Evolutionary conservation across 2,797 vertebrate species (phyloP), one percentile per base, ranked within the genome.

Genomic region (Carduelis carduelis): DNA sequence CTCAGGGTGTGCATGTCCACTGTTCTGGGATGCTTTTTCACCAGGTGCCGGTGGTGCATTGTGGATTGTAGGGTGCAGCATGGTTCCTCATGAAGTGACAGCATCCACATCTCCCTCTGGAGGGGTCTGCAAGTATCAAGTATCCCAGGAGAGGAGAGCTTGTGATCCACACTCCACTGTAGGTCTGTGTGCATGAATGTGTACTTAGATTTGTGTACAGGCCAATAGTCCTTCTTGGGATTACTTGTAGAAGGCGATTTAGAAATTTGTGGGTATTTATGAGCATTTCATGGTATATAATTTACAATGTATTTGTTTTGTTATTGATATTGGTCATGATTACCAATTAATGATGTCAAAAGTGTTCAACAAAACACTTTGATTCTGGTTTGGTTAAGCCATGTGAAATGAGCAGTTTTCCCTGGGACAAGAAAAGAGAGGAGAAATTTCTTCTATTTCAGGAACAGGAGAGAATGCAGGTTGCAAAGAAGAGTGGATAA

Each of bases 1-100:
- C 23, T 34, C 22, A 4, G 8, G 5, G 9, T 23, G 23, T 13
- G 24, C 0, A 0, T 11, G 3, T 59, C 34, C 55, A 23, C 8
- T 5, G 10, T 85, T 9, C 59, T 53, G 27, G 26, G 20, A 8
- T 8, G 20, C 53, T 72, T 79, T 68, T 46, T 47, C 27, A 35
- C 21, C 3, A 26, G 37, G 20, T 28, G 23, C 35, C 21, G 1
- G 4, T 2, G 2, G 1, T 41, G 35, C 22, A 4, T 35, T 78
- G 9, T n/a, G 57, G 44, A 19, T 34, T 68, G 37, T 18, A 44
- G 70, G 56, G 21, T 57, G 26, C 46, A 49, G 35, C 1, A 6
- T 32, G 24, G 24, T 14, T 83, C 14, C 14, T 13, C 15, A 8
- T n/a, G 46, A 64, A 76, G 20, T 37, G 43, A 27, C 32, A 77